These are phyloP conservation scores for Ypsolopha scabrella DNA, from an alignment of 2,888 invertebrate genomes.

Conservation along the genomic window DNA sequence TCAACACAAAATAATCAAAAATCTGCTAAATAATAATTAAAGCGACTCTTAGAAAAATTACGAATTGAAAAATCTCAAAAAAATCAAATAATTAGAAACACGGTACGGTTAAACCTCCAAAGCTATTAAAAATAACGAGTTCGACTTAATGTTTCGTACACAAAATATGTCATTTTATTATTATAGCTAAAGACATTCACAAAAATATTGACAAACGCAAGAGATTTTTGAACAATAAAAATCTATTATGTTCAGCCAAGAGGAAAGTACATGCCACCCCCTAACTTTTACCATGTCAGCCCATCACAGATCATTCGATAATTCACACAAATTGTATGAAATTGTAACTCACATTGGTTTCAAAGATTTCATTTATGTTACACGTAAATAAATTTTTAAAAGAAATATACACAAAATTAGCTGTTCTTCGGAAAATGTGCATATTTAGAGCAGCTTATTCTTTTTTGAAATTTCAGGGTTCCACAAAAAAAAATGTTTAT, in stretches of 20 bases:
- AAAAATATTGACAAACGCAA: constrained; percentile 3
- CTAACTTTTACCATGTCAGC: constrained; percentile 34
- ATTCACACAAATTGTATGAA: constrained; percentile 39
- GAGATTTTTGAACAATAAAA: constrained; percentile 5
- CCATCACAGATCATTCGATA: constrained; percentile 54
- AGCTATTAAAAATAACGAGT: constrained; percentile 27
- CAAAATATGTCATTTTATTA: constrained; percentile 64
- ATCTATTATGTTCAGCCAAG: constrained; percentile 3
- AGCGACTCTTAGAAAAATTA: constrained; percentile 44
- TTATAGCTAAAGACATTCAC: constrained; percentile 17
- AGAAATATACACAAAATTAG: no score
- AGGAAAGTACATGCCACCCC: constrained; percentile 23
- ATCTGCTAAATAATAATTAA: constrained; percentile 54
- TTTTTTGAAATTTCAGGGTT: no score
- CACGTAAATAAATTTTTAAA: constrained; percentile 3
- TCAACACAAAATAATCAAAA: constrained; percentile 37
- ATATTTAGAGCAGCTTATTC: no score
- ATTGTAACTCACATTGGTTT: background rate
- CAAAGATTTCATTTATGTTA: constrained; percentile 8
- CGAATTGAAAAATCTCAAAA: background rate
- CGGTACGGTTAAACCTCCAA: constrained; percentile 14
- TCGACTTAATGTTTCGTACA: constrained; percentile 44
- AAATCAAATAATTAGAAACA: constrained; percentile 26
- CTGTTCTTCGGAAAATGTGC: no score
- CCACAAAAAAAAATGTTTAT: no score